These are phyloP conservation scores for Andrena haemorrhoa DNA, from an alignment of 2,888 invertebrate species.

Conservation along the genomic window DNA sequence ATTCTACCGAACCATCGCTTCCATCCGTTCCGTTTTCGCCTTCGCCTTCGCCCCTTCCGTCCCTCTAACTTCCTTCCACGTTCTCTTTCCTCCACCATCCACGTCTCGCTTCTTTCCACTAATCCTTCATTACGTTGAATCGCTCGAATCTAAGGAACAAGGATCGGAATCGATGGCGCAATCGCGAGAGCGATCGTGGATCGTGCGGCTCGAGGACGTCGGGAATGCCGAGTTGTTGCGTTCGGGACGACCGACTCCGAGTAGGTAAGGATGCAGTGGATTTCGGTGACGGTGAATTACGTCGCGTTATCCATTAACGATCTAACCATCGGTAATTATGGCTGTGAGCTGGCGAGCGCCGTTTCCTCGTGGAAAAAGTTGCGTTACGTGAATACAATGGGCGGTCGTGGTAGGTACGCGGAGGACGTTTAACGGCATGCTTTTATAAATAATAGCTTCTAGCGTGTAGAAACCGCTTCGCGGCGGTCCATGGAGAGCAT, in stretches of 20 bases:
- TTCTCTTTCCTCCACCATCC: neutral
- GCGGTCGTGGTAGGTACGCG: neutral
- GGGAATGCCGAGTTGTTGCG: neutral
- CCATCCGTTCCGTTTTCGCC: conserved; percentile 7
- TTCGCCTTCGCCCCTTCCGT: neutral
- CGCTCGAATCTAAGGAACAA: neutral
- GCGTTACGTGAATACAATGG: neutral
- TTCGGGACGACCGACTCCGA: neutral
- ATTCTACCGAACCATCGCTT: neutral
- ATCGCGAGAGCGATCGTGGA: no score
- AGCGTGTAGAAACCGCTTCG: neutral
- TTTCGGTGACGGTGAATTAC: neutral
- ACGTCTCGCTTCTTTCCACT: neutral
- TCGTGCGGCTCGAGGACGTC: no score
- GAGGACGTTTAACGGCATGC: conserved; percentile 8
- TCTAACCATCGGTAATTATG: neutral
- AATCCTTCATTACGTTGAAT: neutral
- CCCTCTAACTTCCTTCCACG: neutral
- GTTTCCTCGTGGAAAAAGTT: neutral
- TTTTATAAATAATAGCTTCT: conserved; percentile 10
- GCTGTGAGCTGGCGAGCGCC: neutral
- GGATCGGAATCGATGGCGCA: conserved; percentile 3
- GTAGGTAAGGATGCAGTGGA: neutral
- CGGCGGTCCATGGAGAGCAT: neutral
- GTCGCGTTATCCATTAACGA: neutral